Conservation (phyloP, 2,797 vertebrate genomes). For the Pseudocheirus occidentalis region DNA sequence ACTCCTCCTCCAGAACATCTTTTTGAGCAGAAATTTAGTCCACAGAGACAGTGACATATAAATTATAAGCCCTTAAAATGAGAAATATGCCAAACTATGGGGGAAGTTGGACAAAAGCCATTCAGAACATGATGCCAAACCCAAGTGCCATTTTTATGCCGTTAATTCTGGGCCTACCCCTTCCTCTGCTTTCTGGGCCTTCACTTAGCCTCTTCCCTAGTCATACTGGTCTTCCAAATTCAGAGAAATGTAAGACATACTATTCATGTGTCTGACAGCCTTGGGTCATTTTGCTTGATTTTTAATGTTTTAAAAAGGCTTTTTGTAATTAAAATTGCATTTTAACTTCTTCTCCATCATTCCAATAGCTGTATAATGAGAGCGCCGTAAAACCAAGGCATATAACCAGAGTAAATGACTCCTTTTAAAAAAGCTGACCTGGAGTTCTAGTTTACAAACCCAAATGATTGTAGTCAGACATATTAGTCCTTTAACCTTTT, state of each 20-base stretch:
- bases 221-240: background rate
- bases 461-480: constrained; percentile 74
- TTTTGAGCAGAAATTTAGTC: background rate
- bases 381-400: constrained; percentile 68
- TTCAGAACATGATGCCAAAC: background rate
- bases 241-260: background rate
- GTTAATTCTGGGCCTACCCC: background rate
- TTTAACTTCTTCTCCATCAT: constrained; percentile 64
- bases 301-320: constrained; percentile 55
- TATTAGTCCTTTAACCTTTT: constrained; percentile 81
- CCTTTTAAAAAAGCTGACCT: constrained; percentile 75
- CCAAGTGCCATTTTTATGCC: background rate
- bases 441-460: constrained; percentile 79
- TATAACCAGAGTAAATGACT: constrained; percentile 63
- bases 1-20: background rate
- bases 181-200: background rate
- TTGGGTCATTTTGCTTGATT: constrained; percentile 59
- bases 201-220: background rate
- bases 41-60: constrained; percentile 6
- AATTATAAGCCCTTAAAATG: constrained; percentile 38
- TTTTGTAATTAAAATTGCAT: constrained; percentile 54
- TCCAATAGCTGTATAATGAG: constrained; percentile 71
- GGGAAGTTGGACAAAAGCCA: background rate
- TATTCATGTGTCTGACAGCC: fast-evolving
- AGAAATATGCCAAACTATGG: constrained; percentile 9